Percentiles rank a stretch among this genome's conserved stretches.
These are phyloP conservation scores for Leptinotarsa tumamoca DNA, from an alignment of 2,888 invertebrate species.

Conservation along the genomic window DNA sequence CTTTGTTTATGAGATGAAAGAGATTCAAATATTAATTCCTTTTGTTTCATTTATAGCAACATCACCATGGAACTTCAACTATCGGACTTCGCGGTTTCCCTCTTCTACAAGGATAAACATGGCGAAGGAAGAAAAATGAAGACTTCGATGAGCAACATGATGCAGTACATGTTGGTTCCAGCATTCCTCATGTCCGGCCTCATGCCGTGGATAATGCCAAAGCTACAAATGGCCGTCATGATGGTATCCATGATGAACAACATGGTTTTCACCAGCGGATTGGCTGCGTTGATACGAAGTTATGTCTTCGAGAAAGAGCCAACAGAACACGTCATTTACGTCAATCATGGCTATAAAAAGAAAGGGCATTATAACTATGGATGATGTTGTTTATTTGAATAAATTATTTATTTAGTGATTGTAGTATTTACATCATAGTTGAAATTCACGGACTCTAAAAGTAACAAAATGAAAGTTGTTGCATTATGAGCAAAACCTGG, in stretches of 20 bases:
- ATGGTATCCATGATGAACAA: constrained; percentile 75
- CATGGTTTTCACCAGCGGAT: constrained; percentile 74
- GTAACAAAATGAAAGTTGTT: no score
- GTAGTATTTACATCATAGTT: no score
- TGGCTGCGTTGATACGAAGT: constrained; percentile 71
- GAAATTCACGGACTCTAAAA: no score
- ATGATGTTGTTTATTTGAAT: neutral
- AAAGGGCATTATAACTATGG: constrained; percentile 31
- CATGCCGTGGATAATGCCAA: constrained; percentile 77
- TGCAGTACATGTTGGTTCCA: constrained; percentile 65
- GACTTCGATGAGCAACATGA: constrained; percentile 32
- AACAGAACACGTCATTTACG: constrained; percentile 70
- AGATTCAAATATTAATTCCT: neutral
- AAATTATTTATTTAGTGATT: no score
- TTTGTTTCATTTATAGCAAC: neutral
- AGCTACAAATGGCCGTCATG: constrained; percentile 75
- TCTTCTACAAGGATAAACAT: constrained; percentile 28
- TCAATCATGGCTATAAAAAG: constrained; percentile 71
- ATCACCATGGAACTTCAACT: constrained; percentile 18
- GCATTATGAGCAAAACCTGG: no score
- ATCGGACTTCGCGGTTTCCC: constrained; percentile 26
- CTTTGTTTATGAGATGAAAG: no score
- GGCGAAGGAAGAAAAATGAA: constrained; percentile 41
- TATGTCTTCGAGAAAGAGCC: constrained; percentile 71
- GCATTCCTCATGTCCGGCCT: constrained; percentile 76